A percentile compares a stretch with the other conserved stretches of the same genome.
Evolutionary conservation across 2,113 vertebrate species (phyloP).

Genomic region (Microtus richardsoni): DNA sequence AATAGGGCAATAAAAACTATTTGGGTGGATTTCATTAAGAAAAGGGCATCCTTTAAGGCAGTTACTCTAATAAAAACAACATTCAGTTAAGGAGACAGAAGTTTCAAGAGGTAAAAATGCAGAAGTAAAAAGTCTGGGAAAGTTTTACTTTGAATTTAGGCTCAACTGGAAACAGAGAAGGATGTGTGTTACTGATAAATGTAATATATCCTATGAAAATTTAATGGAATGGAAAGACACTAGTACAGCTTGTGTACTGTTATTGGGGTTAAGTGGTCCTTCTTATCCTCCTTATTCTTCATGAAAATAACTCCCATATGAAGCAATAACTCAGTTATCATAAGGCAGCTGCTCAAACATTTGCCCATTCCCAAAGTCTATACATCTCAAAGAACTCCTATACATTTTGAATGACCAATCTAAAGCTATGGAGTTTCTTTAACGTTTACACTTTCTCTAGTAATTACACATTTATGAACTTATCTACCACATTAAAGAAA

Average conservation of each 20-base stretch:
- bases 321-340: neutral
- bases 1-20: slow-evolving; percentile 57
- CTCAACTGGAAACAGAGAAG: slow-evolving; percentile 56
- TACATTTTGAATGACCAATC: neutral
- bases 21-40: slow-evolving; percentile 55
- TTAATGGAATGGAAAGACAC: slow-evolving; percentile 1
- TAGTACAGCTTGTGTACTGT: neutral
- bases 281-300: neutral
- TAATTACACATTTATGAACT: neutral
- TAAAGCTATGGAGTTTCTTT: neutral
- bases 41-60: slow-evolving; percentile 68
- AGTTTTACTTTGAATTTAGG: neutral
- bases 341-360: neutral
- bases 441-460: neutral
- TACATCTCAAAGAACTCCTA: neutral
- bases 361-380: neutral
- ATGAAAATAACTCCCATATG: neutral
- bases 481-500: neutral
- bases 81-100: slow-evolving; percentile 19
- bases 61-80: slow-evolving; percentile 45
- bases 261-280: neutral
- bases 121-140: neutral
- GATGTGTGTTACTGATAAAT: slow-evolving; percentile 68
- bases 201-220: slow-evolving; percentile 67
- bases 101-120: slow-evolving; percentile 52